phyloP scores from a whole-genome alignment of 92 coral and sea anemone genomes.

The Palythoa caribaeorum region DNA sequence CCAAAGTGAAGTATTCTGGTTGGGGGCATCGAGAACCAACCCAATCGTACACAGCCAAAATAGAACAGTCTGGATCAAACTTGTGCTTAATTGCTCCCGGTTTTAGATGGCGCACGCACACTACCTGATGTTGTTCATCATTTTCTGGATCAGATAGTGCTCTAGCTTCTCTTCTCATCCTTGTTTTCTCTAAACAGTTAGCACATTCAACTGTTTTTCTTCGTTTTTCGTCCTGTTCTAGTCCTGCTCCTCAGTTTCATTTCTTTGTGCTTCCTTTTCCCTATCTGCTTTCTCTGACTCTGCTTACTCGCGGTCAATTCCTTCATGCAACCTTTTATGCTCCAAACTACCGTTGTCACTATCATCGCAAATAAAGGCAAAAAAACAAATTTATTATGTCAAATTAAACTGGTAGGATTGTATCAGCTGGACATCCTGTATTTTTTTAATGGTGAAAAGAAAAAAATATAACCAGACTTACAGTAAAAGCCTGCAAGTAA shows the following conservation, averaged over 20 bases:
- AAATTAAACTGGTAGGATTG: too few species aligned
- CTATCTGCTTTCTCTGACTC: constrained; percentile 23
- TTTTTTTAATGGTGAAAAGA: too few species aligned
- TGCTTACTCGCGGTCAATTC: background rate
- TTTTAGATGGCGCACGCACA: constrained; percentile 39
- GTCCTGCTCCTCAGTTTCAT: background rate
- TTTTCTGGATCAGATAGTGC: constrained; percentile 5
- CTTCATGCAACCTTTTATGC: background rate
- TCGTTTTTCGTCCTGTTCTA: background rate
- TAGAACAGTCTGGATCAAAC: constrained; percentile 24
- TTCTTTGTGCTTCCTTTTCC: constrained; percentile 15
- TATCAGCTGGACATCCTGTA: too few species aligned
- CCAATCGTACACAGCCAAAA: constrained; percentile 63
- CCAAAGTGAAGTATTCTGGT: constrained; percentile 55
- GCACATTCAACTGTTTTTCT: constrained; percentile 7
- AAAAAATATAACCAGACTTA: too few species aligned
- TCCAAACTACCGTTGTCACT: too few species aligned
- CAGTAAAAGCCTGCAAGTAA: too few species aligned
- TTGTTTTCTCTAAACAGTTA: constrained; percentile 1
- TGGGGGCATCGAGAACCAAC: constrained; percentile 39
- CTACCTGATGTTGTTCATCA: background rate
- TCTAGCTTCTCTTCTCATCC: constrained; percentile 6
- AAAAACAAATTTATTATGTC: too few species aligned
- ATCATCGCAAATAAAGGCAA: too few species aligned
- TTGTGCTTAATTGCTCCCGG: constrained; percentile 44